A percentile compares a stretch with the other conserved stretches of the same genome.
phyloP scores from a whole-genome alignment of 2,888 invertebrate species.

The Peribatodes rhomboidaria region DNA sequence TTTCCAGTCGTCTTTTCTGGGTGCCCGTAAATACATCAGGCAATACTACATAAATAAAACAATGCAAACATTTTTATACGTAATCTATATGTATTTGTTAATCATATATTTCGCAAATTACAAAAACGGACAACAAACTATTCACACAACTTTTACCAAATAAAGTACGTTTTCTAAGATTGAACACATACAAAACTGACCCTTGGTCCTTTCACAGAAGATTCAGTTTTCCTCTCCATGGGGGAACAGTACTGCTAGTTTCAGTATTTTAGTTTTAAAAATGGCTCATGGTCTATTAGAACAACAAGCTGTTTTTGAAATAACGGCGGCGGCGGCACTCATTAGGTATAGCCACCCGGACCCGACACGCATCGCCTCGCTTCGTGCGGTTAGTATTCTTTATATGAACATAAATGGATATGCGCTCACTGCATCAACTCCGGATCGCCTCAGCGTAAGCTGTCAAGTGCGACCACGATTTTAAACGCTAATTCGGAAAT shows the following conservation, averaged over 20 bases:
- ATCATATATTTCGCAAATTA: slow-evolving; percentile 62
- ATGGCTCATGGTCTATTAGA: background rate
- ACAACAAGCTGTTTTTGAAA: background rate
- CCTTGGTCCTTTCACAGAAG: slow-evolving; percentile 32
- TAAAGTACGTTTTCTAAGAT: slow-evolving; percentile 57
- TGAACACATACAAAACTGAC: slow-evolving; percentile 69
- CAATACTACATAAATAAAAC: slow-evolving; percentile 4
- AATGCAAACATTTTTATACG: slow-evolving; percentile 48
- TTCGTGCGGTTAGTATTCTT: too few relatives aligned
- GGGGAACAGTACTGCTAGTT: slow-evolving; percentile 17
- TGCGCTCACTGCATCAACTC: too few relatives aligned
- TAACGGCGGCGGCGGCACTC: too few relatives aligned
- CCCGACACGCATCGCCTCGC: too few relatives aligned
- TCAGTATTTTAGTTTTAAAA: background rate
- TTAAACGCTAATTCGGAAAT: background rate
- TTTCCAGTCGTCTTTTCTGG: too few relatives aligned
- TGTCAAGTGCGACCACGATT: background rate
- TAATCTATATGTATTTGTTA: slow-evolving; percentile 66
- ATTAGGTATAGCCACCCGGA: too few relatives aligned
- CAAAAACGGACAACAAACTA: slow-evolving; percentile 71
- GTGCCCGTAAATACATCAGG: too few relatives aligned
- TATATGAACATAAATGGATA: too few relatives aligned
- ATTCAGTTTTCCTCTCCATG: slow-evolving; percentile 9
- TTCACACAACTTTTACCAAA: slow-evolving; percentile 61
- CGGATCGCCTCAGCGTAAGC: too few relatives aligned